Evolutionary conservation across 53 echinoderm and acorn worm genomes (phyloP).

Genomic region (Paelopatides confundens): DNA sequence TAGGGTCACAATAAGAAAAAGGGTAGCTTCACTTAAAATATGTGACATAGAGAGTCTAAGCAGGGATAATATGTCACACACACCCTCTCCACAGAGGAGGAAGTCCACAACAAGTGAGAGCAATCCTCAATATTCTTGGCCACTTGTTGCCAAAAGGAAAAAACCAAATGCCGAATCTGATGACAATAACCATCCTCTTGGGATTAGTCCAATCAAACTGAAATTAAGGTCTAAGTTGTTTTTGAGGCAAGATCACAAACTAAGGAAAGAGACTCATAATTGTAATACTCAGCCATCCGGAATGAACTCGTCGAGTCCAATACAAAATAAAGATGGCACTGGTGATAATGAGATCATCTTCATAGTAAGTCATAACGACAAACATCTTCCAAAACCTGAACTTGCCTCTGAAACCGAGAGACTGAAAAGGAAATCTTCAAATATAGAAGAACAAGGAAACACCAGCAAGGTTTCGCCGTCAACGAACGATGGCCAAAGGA

Average conservation of each 20-base stretch:
- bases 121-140: slow-evolving; percentile 17
- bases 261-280: not conserved
- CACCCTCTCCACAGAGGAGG: slow-evolving; percentile 9
- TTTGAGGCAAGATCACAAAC: not conserved
- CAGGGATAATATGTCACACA: not conserved
- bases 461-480: not conserved
- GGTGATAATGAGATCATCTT: not conserved
- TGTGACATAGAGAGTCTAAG: no score
- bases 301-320: not conserved
- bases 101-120: not conserved
- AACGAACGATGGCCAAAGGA: not conserved
- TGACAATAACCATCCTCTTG: not conserved
- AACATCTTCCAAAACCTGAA: not conserved
- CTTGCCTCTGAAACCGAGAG: not conserved
- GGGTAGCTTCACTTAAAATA: not conserved
- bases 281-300: not conserved
- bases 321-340: not conserved
- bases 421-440: not conserved
- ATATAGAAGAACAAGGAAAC: not conserved
- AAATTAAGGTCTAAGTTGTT: not conserved
- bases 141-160: not conserved
- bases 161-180: not conserved
- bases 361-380: not conserved
- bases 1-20: not conserved
- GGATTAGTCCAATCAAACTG: not conserved